Evolutionary conservation across 2,888 invertebrate genomes (phyloP), one percentile per base, ranked within the genome.

Genomic region (Cephus spinipes): DNA sequence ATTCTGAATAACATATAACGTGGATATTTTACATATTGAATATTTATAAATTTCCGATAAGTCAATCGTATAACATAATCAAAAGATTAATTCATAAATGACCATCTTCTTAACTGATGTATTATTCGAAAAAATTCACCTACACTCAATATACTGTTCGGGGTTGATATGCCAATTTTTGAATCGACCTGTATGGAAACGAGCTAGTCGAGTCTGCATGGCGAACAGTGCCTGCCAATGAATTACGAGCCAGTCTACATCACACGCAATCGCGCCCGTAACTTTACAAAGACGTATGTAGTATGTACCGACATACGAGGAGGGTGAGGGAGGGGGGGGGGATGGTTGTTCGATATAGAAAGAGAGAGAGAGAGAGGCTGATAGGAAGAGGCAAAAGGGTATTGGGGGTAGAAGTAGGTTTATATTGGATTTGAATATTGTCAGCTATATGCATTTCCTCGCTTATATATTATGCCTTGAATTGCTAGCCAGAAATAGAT

Each of bases 241-340:
- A 89, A 87, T 88, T 87, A 87, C 85, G 87, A 86, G 84, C 84
- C 82, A 81, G 81, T 82, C 84, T 85, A 84, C 84, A 86, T 85
- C 85, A 86, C 81, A 83, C 82, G 86, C 85, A 86, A 87, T 86
- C 86, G 83, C 80, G 86, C 83, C 84, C 81, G 84, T 86, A 86
- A 87, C 85, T 87, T 85, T 85, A 84, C 83, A 86, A 88, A 86
- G 86, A 85, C 85, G 84, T 79, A 77, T 73, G 81, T 74, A 36
- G 40, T n/a, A 55, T 55, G 55, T 55, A 55, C 55, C 23, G 23
- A 55, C 55, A 55, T 55, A 23, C 55, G 55, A 23, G 55, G 55
- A 9, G 15, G 6, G 12, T 1, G 36, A 36, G 36, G 15, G 1
- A 15, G 15, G 15, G 40, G 40, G 40, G 40, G 15, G 40, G 23